Base-by-base conservation (phyloP, 2,113 vertebrate species). In the Oreotrochilus melanogaster region DNA sequence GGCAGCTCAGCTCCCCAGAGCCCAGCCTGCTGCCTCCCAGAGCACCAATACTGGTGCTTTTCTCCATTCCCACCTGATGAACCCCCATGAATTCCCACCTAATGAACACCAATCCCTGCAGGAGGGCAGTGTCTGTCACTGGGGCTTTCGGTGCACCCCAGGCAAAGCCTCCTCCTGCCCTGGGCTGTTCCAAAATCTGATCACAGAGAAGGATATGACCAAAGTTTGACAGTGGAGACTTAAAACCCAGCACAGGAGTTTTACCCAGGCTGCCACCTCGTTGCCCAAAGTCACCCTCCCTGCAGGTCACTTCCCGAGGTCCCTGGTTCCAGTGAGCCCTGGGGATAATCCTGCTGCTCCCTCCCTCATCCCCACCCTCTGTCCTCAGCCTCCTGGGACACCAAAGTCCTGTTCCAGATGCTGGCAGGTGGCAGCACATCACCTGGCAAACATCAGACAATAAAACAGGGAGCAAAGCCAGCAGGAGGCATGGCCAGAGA, bases 401-500 rank as follows among this genome's bases (percentile, higher is more conserved):
- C 16, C 37, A 13, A 33, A 5, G 17, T 11, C 21, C 33, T 21
- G 54, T 39, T 11, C 39, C 39, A 39, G 39, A 39, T 39, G 39
- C 39, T 39, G 19, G 37, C 37, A 19, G 1, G 1, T 8, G 31
- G 27, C 42, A 90, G 22, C 54, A 17, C 8, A 24, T 9, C 17
- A 22, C 17, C 37, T 25, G 31, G 48, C 33, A 48, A 50, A 61
- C 54, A 7, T 10, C 27, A 33, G 17, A 11, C n/a, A 25, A 47
- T 22, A 27, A 21, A 18, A 56, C 0, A 60, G 14, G 28, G 57
- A 58, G 37, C 25, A 51, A 37, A 51, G 10, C 10, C 58, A 70
- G n/a, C 7, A 37, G 37, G 30, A 51, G 31, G 31, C 31, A 43
- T 1, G 0, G 45, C 8, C 51, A 1, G 14, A 47, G 65, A 12